Evolutionary conservation across 2,797 vertebrate genomes (phyloP).

Genomic region (Botia almorhae): DNA sequence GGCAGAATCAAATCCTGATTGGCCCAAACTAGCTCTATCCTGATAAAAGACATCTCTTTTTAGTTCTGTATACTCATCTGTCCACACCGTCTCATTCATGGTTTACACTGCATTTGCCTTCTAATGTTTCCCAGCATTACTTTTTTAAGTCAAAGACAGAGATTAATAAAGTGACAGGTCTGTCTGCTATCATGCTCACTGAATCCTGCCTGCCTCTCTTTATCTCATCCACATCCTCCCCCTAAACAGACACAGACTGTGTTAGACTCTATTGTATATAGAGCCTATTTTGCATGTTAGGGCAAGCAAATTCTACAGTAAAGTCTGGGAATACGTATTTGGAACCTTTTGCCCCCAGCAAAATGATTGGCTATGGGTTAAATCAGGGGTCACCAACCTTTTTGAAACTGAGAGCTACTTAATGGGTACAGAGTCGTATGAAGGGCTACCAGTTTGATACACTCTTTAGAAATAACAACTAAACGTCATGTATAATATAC

Average conservation of each 20-base stretch:
- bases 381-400: too few species aligned
- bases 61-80: conserved; percentile 76
- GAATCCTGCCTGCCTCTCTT: conserved; percentile 32
- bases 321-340: too few species aligned
- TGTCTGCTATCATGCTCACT: conserved; percentile 69
- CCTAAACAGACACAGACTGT: conserved; percentile 49
- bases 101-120: conserved; percentile 79
- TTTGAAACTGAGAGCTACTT: too few species aligned
- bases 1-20: conserved; percentile 45
- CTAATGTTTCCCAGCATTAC: conserved; percentile 81
- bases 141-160: conserved; percentile 69
- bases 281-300: conserved; percentile 38
- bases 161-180: conserved; percentile 80
- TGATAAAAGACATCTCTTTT: conserved; percentile 79
- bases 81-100: conserved; percentile 76
- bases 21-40: conserved; percentile 63
- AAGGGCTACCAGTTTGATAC: too few species aligned
- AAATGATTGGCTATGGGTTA: too few species aligned
- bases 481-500: too few species aligned
- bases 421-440: too few species aligned
- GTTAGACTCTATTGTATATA: conserved; percentile 20
- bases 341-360: too few species aligned
- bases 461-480: too few species aligned
- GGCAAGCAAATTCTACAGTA: conserved; percentile 29
- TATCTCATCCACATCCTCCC: conserved; percentile 36